Evolutionary conservation across 2,888 invertebrate species (phyloP), one percentile per base, ranked within the genome.

Genomic region (Dermolepida albohirtum): DNA sequence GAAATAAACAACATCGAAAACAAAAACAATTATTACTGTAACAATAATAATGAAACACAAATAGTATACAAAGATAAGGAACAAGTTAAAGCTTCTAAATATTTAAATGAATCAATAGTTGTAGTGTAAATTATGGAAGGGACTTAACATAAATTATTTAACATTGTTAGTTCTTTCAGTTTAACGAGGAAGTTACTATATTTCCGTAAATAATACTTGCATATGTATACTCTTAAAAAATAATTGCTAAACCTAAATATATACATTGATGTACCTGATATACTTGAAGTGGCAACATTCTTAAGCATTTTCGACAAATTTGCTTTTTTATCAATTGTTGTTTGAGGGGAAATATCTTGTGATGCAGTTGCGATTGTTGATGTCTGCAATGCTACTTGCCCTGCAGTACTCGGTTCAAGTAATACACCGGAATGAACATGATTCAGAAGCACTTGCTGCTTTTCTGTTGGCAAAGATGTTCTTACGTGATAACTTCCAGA

Each of bases 401-500:
- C 83, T n/a, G 82, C 83, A 12, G 82, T 82, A 66, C 75, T 70
- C 5, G 84, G 82, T 72, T 84, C 83, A 70, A 84, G 75, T 44
- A 84, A 80, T 14, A 84, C 81, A 10, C 83, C 84, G 5, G 83
- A 80, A 40, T 72, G 69, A 49, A 82, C 78, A 74, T 83, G 82
- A 64, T 83, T 82, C 67, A 82, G 74, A 10, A 83, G 76, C 29
- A 79, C 80, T 71, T 83, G 82, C 72, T 84, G 83, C 70, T 83
- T 82, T 69, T 82, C 81, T 5, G 87, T 84, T 50, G 87, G 86
- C 78, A 88, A 85, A 74, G 82, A 84, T 12, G 82, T 76, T 29
- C 81, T 77, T 72, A 87, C 85, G 75, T 89, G 88, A 80, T 89
- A 89, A 71, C 89, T 88, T 49, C 89, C 89, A 47, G 89, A 89